Base-by-base conservation (phyloP, 30 jellyfish, hydroid and myxozoan genomes). In the Nemopilema nomurai region DNA sequence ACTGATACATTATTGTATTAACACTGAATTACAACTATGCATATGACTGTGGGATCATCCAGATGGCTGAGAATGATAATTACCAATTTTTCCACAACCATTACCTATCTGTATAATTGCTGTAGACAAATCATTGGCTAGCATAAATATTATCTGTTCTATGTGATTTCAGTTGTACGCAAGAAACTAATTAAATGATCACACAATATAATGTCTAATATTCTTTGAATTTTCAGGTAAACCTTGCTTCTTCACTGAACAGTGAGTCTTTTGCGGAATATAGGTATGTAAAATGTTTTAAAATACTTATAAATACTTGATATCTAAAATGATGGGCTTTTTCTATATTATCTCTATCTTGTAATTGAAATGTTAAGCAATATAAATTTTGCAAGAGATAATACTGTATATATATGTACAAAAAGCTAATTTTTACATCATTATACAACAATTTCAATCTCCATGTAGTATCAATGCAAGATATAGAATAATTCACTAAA, bases 201-300 rank as follows among this genome's bases (percentile, higher is more conserved):
- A 63, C 73, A 63, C 73, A 63, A 63, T 63, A n/a, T 63, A 63
- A 63, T 63, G 73, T 63, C 73, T 63, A 19, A 25, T 63, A 63
- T 63, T 63, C 73, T 25, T 63, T 63, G 73, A 19, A 19, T 63
- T 63, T 63, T 19, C 73, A 63, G 73, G 73, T 63, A 19, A 63
- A 63, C 73, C 73, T 63, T 63, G 73, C 73, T 63, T 63, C 73
- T 63, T 63, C 73, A 63, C 73, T 63, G 73, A 63, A 63, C 73
- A 63, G 73, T 63, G 73, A 63, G 30, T 63, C 73, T 19, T 63
- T 63, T 63, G 73, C 73, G 30, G 73, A 63, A 63, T 63, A 63
- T 63, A 63, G 73, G 73, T 63, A 63, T 25, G 73, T 19, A 25
- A 63, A 63, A n/a, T 63, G 73, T 63, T n/a, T 63, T 63, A n/a